A percentile compares a stretch with the other conserved stretches of the same genome.
phyloP scores from a whole-genome alignment of 2,888 invertebrate genomes.

The Heteromurus nitidus region DNA sequence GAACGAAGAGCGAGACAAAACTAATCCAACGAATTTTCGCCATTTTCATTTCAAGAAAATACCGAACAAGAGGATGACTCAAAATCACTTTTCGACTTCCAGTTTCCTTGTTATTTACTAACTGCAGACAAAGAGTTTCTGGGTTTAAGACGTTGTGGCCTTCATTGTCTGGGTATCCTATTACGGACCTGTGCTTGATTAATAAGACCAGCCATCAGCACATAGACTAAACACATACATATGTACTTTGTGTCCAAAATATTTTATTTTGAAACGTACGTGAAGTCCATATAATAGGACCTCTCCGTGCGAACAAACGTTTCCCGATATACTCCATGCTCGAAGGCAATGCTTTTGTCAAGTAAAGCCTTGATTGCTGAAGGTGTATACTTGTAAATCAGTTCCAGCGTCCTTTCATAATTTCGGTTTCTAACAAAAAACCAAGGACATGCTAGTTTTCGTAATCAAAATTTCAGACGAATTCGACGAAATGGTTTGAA shows the following conservation, averaged over 20 bases:
- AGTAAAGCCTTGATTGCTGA: constrained; percentile 31
- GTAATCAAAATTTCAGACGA: too few relatives aligned
- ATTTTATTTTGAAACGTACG: too few relatives aligned
- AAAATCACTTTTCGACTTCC: constrained; percentile 29
- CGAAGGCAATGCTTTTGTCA: constrained; percentile 39
- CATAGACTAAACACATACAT: neutral
- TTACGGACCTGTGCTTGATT: neutral
- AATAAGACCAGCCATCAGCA: too few relatives aligned
- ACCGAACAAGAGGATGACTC: constrained; percentile 31
- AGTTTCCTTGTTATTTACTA: constrained; percentile 27
- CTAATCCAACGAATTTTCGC: constrained; percentile 15
- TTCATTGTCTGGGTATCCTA: neutral
- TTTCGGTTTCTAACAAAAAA: neutral
- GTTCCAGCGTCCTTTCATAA: constrained; percentile 8
- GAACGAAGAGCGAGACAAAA: constrained; percentile 21
- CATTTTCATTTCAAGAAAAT: constrained; percentile 36
- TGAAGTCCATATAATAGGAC: constrained; percentile 37
- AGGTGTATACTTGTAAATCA: constrained; percentile 44
- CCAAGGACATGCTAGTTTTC: too few relatives aligned
- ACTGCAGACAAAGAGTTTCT: constrained; percentile 26
- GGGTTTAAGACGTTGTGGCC: neutral
- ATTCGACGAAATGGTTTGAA: too few relatives aligned
- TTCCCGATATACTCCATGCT: constrained; percentile 19
- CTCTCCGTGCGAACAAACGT: constrained; percentile 18
- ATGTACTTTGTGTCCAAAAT: too few relatives aligned